These are phyloP conservation scores for Mionectes olivaceus DNA, from an alignment of 2,797 vertebrate species.

Conservation along the genomic window DNA sequence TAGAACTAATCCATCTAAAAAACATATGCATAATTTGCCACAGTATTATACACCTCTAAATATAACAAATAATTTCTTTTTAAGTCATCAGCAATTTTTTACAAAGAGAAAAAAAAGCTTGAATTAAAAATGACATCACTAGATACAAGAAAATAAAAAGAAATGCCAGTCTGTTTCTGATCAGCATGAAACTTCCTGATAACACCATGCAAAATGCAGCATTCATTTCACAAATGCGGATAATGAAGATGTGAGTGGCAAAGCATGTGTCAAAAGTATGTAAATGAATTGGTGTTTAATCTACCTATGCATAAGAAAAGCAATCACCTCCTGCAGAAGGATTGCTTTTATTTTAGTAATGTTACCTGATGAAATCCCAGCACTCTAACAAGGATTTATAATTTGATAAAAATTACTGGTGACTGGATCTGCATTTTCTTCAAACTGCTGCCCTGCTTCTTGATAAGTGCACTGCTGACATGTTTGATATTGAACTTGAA, in stretches of 20 bases:
- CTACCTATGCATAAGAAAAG: constrained; percentile 24
- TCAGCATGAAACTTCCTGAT: constrained; percentile 4
- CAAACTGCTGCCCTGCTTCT: constrained; percentile 52
- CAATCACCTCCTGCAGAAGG: constrained; percentile 30
- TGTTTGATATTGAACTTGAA: constrained; percentile 74
- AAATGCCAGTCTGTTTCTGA: neutral
- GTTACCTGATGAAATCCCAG: constrained; percentile 56
- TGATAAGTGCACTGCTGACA: constrained; percentile 72
- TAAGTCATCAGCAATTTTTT: neutral
- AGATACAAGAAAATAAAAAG: neutral
- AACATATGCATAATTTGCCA: neutral
- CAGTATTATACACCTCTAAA: neutral
- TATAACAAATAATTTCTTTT: neutral
- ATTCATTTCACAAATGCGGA: neutral
- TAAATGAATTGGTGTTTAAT: constrained; percentile 45
- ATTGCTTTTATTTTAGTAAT: constrained; percentile 37
- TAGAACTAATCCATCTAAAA: neutral
- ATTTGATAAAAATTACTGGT: constrained; percentile 62
- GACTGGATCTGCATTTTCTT: constrained; percentile 66
- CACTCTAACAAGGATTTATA: constrained; percentile 49
- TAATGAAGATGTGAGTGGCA: neutral
- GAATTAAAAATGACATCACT: neutral
- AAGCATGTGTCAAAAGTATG: neutral
- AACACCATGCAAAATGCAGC: neutral
- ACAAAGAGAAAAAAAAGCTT: neutral